Percentiles rank a stretch among this genome's conserved stretches.
These are phyloP conservation scores for Palythoa grandis DNA, from an alignment of 92 coral and sea anemone genomes.

Conservation along the genomic window DNA sequence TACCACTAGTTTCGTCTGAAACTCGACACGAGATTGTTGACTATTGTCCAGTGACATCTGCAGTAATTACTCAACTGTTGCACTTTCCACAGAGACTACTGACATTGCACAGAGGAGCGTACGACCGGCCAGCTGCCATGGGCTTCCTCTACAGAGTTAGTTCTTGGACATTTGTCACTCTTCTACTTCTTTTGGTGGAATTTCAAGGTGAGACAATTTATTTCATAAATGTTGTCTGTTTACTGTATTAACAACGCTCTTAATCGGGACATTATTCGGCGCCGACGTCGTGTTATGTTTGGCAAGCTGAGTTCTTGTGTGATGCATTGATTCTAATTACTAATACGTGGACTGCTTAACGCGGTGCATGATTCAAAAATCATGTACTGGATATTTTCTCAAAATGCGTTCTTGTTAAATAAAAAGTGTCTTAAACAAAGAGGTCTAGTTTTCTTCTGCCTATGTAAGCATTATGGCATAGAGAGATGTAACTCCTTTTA, in stretches of 20 bases:
- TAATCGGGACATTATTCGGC: background rate
- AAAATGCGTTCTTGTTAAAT: background rate
- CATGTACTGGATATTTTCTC: background rate
- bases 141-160: background rate
- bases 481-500: background rate
- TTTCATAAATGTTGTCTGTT: background rate
- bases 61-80: slow-evolving; percentile 5
- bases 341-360: background rate
- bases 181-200: slow-evolving; percentile 4
- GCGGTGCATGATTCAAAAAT: background rate
- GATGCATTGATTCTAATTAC: background rate
- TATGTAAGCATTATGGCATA: background rate
- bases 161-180: slow-evolving; percentile 22
- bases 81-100: slow-evolving; percentile 31
- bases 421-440: background rate
- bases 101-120: slow-evolving; percentile 23
- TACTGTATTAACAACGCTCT: background rate
- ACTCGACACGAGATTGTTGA: slow-evolving; percentile 37
- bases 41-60: slow-evolving; percentile 4
- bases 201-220: slow-evolving; percentile 27
- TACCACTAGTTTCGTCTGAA: slow-evolving; percentile 20
- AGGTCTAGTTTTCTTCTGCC: background rate
- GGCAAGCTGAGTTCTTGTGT: background rate
- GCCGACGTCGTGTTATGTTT: background rate
- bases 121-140: background rate